Conservation (phyloP, 2,113 vertebrate species). For the Rhabdornis inornatus region DNA sequence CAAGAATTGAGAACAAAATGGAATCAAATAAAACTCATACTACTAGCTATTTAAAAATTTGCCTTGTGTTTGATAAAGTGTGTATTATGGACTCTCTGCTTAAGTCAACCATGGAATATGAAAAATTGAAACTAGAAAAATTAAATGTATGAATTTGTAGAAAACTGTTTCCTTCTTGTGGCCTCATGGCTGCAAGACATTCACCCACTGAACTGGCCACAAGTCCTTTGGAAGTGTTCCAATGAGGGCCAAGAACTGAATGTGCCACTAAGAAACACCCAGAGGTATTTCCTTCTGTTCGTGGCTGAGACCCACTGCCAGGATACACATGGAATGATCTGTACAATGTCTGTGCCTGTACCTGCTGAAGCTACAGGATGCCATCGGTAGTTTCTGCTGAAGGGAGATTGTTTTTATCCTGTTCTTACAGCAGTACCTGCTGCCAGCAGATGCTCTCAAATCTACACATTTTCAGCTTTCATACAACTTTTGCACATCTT, state of each 20-base stretch:
- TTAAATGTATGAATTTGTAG: not conserved
- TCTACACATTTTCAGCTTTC: not conserved
- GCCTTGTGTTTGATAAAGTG: not conserved
- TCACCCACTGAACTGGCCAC: not conserved
- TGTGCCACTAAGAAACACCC: not conserved
- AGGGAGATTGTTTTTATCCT: not conserved
- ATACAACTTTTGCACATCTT: not conserved
- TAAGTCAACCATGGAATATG: not conserved
- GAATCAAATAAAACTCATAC: not conserved
- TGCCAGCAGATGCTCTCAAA: not conserved
- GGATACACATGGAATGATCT: not conserved
- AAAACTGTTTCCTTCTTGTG: not conserved
- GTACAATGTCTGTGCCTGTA: not conserved
- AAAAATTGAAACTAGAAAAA: not conserved
- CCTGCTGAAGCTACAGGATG: not conserved
- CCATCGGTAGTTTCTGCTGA: fast-evolving
- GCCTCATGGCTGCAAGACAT: not conserved
- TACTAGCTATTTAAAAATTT: not conserved
- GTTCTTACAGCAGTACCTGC: not conserved
- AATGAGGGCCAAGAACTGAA: not conserved
- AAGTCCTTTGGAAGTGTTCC: not conserved
- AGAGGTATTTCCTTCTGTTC: not conserved
- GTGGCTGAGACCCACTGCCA: not conserved
- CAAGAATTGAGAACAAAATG: slow-evolving; percentile 3
- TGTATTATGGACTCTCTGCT: not conserved